Base-by-base conservation (phyloP, 2,797 vertebrate species). In the Clarias pachynema region DNA sequence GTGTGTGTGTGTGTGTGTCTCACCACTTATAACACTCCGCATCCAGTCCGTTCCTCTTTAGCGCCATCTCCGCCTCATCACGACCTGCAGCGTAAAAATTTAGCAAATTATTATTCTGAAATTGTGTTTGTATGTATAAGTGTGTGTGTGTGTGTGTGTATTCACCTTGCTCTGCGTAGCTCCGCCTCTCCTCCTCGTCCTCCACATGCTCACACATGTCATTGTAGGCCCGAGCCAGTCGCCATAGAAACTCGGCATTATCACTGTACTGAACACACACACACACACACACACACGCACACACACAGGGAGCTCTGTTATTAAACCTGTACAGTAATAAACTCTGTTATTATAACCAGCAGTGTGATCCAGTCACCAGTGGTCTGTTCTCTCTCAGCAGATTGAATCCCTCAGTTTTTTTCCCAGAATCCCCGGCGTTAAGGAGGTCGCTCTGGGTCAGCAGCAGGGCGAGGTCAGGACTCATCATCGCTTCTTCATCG, bases 11-110 rank as follows among this genome's bases (percentile, higher is more conserved):
- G 26, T 83, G 26, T 87, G n/a, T 56, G 15, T 29, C 1, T 90
- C 95, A 99, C 98, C 97, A 98, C 88, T 97, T 97, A 90, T 99
- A 97, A 92, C 96, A 96, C 74, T 97, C 96, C 0, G 93, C 93
- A 2, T 91, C 93, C 74, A 95, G 93, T 79, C 95, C 93, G 53
- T 94, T 96, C 79, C 93, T 97, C 92, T 92, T 93, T 89, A 97
- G 91, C 26, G 96, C 96, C 0, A 88, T 81, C 86, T 98, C 97
- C 0, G 97, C 94, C 90, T 94, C 97, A 87, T 96, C 96, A 78
- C 94, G 96, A 90, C 97, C 98, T 95, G 87, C 9, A 89, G 88
- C 40, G 68, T 34, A 53, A 18, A 26, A 18, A 26, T 53, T 26
- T 18, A 31, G 0, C 1, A 15, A 26, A 80, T 79, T 65, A 2